Evolutionary conservation across 2,797 vertebrate species (phyloP).

Genomic region (Odontamblyopus lacepedii): DNA sequence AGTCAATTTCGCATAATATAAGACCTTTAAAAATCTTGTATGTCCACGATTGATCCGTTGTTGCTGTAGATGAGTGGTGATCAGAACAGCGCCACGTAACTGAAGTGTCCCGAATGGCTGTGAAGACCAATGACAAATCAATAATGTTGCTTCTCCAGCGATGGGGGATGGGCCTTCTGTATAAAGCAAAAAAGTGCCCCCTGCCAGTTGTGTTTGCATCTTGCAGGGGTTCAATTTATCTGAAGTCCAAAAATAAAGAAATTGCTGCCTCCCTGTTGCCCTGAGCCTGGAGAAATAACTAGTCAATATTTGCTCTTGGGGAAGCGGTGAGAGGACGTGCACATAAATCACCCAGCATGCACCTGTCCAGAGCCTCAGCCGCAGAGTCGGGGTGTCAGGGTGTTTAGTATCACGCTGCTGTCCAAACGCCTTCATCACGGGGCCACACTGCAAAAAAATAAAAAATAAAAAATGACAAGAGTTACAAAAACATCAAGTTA

Average conservation of each 20-base stretch:
- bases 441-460: slow-evolving; percentile 31
- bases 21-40: not conserved
- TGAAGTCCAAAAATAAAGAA: slow-evolving; percentile 76
- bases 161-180: slow-evolving; percentile 15
- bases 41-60: slow-evolving; percentile 42
- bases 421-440: slow-evolving; percentile 72
- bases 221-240: slow-evolving; percentile 77
- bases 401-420: slow-evolving; percentile 72
- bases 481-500: not conserved
- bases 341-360: slow-evolving; percentile 83
- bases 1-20: too few species aligned
- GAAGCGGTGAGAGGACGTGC: slow-evolving; percentile 63
- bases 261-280: slow-evolving; percentile 76
- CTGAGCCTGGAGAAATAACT: slow-evolving; percentile 79
- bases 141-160: slow-evolving; percentile 57
- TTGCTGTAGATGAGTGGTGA: slow-evolving; percentile 30
- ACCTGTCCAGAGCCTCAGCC: slow-evolving; percentile 78
- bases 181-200: slow-evolving; percentile 50
- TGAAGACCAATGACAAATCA: slow-evolving; percentile 71
- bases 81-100: slow-evolving; percentile 48
- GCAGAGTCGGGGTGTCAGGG: slow-evolving; percentile 76
- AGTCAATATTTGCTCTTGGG: slow-evolving; percentile 82
- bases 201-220: slow-evolving; percentile 78
- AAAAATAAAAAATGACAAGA: too few species aligned
- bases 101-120: slow-evolving; percentile 64